Evolutionary conservation across 2,113 vertebrate genomes (phyloP).

Genomic region (Malurus elegans): DNA sequence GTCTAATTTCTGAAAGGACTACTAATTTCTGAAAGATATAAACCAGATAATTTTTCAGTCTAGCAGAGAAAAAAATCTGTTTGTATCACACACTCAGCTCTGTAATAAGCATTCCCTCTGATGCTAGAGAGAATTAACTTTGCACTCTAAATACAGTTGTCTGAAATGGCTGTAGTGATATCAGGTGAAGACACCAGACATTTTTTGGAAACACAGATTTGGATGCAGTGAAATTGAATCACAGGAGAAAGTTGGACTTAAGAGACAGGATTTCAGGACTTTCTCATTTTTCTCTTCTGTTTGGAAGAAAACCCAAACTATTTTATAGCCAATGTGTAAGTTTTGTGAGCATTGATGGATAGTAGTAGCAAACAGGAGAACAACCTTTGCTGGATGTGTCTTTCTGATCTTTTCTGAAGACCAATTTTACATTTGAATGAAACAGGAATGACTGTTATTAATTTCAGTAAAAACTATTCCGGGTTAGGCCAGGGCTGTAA

Average conservation of each 20-base stretch:
- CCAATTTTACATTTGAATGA: not conserved
- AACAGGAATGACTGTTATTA: not conserved
- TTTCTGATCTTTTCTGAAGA: not conserved
- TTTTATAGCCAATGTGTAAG: not conserved
- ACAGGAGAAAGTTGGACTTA: not conserved
- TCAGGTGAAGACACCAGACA: not conserved
- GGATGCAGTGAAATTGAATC: not conserved
- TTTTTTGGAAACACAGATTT: not conserved
- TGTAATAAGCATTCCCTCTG: not conserved
- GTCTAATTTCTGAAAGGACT: not conserved
- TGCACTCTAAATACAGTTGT: not conserved
- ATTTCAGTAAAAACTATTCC: not conserved
- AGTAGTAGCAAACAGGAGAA: not conserved
- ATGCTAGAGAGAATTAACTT: not conserved
- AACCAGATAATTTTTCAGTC: not conserved
- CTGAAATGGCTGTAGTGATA: not conserved
- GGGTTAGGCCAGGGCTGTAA: not conserved
- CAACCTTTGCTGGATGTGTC: not conserved
- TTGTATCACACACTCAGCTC: not conserved
- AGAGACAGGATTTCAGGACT: not conserved
- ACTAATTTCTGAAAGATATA: not conserved
- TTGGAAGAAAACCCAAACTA: not conserved
- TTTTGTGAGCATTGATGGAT: accelerated
- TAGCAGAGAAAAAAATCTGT: not conserved
- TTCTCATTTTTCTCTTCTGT: not conserved